Evolutionary conservation across 2,113 vertebrate species (phyloP).

Genomic region (Hemichromis elongatus): DNA sequence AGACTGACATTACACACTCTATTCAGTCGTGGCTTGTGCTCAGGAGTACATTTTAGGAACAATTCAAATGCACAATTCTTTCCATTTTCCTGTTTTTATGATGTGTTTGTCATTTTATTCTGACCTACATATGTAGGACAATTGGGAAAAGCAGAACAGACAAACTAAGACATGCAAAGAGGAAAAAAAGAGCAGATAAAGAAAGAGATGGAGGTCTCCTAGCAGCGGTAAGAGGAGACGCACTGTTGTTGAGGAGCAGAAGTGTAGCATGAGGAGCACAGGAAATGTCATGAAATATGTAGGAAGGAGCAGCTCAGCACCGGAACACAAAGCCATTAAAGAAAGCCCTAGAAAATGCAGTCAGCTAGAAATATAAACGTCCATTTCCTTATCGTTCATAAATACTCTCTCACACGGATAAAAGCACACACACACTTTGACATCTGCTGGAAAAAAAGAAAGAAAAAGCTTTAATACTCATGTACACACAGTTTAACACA

Average conservation of each 20-base stretch:
- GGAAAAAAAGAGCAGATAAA: not conserved
- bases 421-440: not conserved
- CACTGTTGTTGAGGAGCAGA: constrained; percentile 17
- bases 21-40: not conserved
- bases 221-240: constrained; percentile 22
- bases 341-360: constrained; percentile 50
- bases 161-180: not conserved
- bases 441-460: not conserved
- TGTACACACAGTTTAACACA: constrained; percentile 12
- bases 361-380: constrained; percentile 61
- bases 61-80: not conserved
- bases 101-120: not conserved
- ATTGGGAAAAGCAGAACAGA: not conserved
- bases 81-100: not conserved
- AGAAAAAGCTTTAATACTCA: not conserved
- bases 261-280: constrained; percentile 47
- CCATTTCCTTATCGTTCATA: constrained; percentile 35
- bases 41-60: not conserved
- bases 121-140: constrained; percentile 22
- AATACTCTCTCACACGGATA: not conserved
- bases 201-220: not conserved
- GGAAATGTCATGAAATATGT: constrained; percentile 72
- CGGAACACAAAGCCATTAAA: constrained; percentile 68
- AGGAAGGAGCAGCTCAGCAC: constrained; percentile 48
- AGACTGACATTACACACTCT: not conserved